phyloP scores from a whole-genome alignment of 2,888 invertebrate genomes.

The Sialis lutaria region DNA sequence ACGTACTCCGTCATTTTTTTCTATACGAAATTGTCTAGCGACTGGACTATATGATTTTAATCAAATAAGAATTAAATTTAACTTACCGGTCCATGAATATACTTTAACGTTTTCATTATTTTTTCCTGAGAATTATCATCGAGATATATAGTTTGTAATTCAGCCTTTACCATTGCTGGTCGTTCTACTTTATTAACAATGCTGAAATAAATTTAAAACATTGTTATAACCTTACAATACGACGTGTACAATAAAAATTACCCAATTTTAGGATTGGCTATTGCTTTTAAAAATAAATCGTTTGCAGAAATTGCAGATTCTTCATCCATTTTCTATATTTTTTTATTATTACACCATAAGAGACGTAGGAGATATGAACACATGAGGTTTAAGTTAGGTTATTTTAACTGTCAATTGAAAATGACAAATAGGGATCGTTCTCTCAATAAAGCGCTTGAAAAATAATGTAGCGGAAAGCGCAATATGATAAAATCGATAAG shows the following conservation, averaged over 20 bases:
- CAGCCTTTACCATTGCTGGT: slow-evolving; percentile 43
- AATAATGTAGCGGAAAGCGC: no score
- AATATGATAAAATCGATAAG: no score
- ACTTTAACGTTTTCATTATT: slow-evolving; percentile 54
- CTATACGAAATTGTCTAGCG: no score
- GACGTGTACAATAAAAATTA: slow-evolving; percentile 13
- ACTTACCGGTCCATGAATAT: slow-evolving; percentile 57
- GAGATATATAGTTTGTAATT: slow-evolving; percentile 54
- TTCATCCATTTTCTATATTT: slow-evolving; percentile 30
- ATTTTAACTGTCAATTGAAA: no score
- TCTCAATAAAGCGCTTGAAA: no score
- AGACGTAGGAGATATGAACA: no score
- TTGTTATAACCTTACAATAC: no score
- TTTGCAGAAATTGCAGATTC: slow-evolving; percentile 37
- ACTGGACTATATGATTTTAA: no score
- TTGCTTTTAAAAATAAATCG: slow-evolving; percentile 44
- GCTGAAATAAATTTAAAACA: slow-evolving; percentile 24
- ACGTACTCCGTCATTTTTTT: no score
- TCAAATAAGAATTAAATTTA: slow-evolving; percentile 14
- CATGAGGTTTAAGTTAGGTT: no score
- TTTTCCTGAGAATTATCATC: slow-evolving; percentile 51
- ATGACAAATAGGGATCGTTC: no score
- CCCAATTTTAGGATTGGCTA: slow-evolving; percentile 43
- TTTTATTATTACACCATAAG: no score
- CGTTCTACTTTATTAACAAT: slow-evolving; percentile 28